phyloP scores from a whole-genome alignment of 2,797 vertebrate species.

The Chlorospingus flavigularis region DNA sequence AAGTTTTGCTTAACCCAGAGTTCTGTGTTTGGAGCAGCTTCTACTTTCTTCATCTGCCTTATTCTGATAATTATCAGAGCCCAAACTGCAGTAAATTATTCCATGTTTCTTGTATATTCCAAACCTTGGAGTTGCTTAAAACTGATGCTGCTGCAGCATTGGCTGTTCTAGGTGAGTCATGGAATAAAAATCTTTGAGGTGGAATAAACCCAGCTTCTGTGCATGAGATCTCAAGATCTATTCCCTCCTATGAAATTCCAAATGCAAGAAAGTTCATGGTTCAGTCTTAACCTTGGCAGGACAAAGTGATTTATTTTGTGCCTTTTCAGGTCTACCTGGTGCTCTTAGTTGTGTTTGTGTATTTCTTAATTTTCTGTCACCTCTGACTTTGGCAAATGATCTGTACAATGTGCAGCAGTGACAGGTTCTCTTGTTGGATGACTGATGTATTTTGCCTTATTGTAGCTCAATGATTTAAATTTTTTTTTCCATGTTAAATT shows the following conservation, averaged over 20 bases:
- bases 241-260: neutral
- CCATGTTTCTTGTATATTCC: neutral
- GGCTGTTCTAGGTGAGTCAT: neutral
- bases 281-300: neutral
- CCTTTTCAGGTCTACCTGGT: neutral
- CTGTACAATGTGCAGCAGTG: neutral
- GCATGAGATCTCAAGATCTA: fast-evolving
- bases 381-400: neutral
- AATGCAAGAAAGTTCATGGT: neutral
- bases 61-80: neutral
- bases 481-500: neutral
- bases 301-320: neutral
- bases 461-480: neutral
- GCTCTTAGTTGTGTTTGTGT: neutral
- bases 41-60: neutral
- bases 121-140: neutral
- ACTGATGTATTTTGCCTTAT: neutral
- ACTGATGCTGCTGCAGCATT: neutral
- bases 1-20: neutral
- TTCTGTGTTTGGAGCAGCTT: neutral
- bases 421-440: neutral
- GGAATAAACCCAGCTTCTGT: neutral
- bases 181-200: neutral
- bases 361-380: neutral
- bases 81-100: neutral